Conservation (phyloP, 1,140 invertebrate species). For the Galleria mellonella region DNA sequence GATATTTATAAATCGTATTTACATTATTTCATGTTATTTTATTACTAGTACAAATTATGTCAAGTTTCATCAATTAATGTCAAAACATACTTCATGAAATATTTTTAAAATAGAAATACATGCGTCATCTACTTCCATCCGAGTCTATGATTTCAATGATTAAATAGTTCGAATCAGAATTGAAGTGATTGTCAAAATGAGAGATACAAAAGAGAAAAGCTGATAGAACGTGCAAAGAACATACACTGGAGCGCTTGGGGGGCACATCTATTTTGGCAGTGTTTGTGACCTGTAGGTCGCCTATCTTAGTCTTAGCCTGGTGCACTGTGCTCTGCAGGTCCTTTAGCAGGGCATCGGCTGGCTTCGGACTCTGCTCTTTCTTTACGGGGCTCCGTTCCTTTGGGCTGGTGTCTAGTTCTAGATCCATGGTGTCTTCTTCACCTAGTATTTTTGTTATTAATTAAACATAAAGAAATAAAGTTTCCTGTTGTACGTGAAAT, state of each 20-base stretch:
- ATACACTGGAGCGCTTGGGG: slow-evolving; percentile 54
- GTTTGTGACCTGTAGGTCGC: slow-evolving; percentile 74
- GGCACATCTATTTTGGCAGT: slow-evolving; percentile 42
- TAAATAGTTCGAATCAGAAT: too few relatives aligned
- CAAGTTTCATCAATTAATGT: too few relatives aligned
- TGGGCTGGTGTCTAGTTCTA: slow-evolving; percentile 13
- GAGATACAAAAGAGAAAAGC: slow-evolving; percentile 23
- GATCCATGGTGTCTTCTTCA: slow-evolving; percentile 62
- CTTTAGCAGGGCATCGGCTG: slow-evolving; percentile 46
- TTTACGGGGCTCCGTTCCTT: slow-evolving; percentile 30
- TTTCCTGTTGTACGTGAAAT: not conserved
- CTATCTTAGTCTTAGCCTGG: slow-evolving; percentile 76
- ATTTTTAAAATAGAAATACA: too few relatives aligned
- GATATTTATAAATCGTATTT: too few relatives aligned
- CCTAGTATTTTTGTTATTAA: slow-evolving; percentile 21
- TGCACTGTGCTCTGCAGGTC: slow-evolving; percentile 75
- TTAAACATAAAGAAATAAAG: not conserved
- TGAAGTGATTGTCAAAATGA: too few relatives aligned
- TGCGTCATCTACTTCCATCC: too few relatives aligned
- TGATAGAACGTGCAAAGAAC: slow-evolving; percentile 57
- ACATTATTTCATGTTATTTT: too few relatives aligned
- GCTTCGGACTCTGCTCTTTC: slow-evolving; percentile 50
- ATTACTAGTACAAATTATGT: too few relatives aligned
- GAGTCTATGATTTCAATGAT: too few relatives aligned
- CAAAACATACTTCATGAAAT: too few relatives aligned